Base-by-base conservation (phyloP, 2,888 invertebrate species). In the Papilio demoleus region DNA sequence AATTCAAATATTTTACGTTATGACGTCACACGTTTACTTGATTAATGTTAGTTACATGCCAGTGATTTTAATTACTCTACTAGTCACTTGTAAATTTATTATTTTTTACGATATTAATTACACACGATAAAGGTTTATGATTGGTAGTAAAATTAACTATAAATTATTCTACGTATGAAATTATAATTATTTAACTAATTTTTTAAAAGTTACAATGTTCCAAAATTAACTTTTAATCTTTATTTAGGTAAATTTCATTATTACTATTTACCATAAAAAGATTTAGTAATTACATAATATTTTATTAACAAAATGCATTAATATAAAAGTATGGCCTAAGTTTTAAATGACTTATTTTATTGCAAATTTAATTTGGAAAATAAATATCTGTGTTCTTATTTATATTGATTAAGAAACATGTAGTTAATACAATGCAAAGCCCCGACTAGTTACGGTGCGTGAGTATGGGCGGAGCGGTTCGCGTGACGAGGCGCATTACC, bases 381-480 rank as follows among this genome's bases (percentile, higher is more conserved):
- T n/a, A 38, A 38, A 14, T 38, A 4, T 14, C 14, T n/a, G 1
- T 11, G 5, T 34, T 31, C 6, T 31, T 31, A 4, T 31, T 31
- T 31, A 3, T 31, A 31, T 31, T 4, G 4, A 31, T 4, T 31
- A 3, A 31, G 31, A 31, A 31, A 31, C 3, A 31, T n/a, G n/a
- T 4, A 31, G 31, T 31, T 31, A 31, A 31, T 31, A 31, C 31
- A 36, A 36, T 19, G 19, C 11, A 14, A 53, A 22, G 27, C 24
- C 11, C 2, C 24, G 50, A 24, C 63, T 61, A 65, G 67, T 69
- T 42, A 68, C 69, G 63, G 77, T 87, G 89, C 90, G 90, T 89
- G 89, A 80, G 75, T 82, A 81, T 86, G 90, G 92, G 92, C 90
- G 92, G 92, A 86, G 91, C 87, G 75, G 79, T 71, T 92, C 81